These are phyloP conservation scores for Pollenia angustigena DNA, from an alignment of 2,888 invertebrate species.

Conservation along the genomic window DNA sequence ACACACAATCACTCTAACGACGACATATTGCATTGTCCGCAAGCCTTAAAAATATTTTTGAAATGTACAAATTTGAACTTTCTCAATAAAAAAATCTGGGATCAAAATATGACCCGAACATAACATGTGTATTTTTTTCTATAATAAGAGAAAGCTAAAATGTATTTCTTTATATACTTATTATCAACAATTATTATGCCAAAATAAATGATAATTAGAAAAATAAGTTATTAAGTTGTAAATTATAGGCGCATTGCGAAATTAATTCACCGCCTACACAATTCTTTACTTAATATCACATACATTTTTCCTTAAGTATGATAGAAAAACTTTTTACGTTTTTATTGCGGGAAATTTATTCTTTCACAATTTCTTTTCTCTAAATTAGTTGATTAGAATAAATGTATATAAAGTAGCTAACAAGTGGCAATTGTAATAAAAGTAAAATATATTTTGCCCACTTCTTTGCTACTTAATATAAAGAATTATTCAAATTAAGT, in stretches of 20 bases:
- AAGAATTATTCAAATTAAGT: background rate
- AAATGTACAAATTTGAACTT: no score
- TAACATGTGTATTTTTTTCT: no score
- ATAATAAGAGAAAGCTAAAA: no score
- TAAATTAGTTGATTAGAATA: background rate
- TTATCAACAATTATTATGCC: background rate
- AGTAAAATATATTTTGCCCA: background rate
- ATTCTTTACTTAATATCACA: constrained; percentile 17
- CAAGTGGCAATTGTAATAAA: constrained; percentile 8
- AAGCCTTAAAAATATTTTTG: no score
- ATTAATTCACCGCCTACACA: constrained; percentile 9
- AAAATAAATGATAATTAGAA: background rate
- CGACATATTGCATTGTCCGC: no score
- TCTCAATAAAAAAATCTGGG: no score
- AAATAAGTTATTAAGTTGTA: constrained; percentile 12
- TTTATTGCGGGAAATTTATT: background rate
- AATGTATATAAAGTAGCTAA: constrained; percentile 12
- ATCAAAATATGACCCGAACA: no score
- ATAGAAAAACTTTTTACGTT: background rate
- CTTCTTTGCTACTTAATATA: constrained; percentile 23
- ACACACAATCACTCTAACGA: no score
- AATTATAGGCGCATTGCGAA: background rate
- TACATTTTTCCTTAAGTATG: background rate
- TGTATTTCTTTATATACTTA: background rate
- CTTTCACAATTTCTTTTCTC: background rate